A percentile compares a stretch with the other conserved stretches of the same genome.
Conservation (phyloP, 2,888 invertebrate species). For the Agonopterix alstromeriana region DNA sequence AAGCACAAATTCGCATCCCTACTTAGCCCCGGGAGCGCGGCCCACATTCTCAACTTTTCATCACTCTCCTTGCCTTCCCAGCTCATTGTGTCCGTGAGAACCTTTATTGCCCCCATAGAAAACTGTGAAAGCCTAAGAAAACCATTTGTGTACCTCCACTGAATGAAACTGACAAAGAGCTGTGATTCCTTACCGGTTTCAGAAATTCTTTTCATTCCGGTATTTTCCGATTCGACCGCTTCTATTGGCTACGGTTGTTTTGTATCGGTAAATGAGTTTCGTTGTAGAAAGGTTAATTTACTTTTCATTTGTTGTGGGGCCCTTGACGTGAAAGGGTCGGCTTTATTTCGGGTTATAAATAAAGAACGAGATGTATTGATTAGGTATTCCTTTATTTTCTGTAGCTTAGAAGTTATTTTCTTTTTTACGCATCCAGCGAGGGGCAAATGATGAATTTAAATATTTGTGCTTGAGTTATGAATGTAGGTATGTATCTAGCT, state of each 20-base stretch:
- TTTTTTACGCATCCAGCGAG: too few relatives aligned
- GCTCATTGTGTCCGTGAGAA: slow-evolving; percentile 72
- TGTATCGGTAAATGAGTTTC: slow-evolving; percentile 73
- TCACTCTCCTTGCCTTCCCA: slow-evolving; percentile 65
- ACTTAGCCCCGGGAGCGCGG: slow-evolving; percentile 55
- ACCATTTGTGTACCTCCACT: slow-evolving; percentile 65
- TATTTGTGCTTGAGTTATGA: too few relatives aligned
- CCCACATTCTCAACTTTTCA: slow-evolving; percentile 75
- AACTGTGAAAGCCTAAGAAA: slow-evolving; percentile 72
- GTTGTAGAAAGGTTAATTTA: slow-evolving; percentile 61
- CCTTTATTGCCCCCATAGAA: slow-evolving; percentile 75
- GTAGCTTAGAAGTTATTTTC: not conserved
- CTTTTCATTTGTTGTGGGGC: slow-evolving; percentile 45
- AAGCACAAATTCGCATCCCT: slow-evolving; percentile 32
- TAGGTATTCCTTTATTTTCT: not conserved
- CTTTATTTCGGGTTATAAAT: slow-evolving; percentile 22
- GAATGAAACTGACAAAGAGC: slow-evolving; percentile 44
- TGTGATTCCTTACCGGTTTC: slow-evolving; percentile 46
- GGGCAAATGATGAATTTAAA: too few relatives aligned
- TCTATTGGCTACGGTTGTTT: slow-evolving; percentile 46
- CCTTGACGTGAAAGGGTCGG: slow-evolving; percentile 32
- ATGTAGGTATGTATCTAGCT: too few relatives aligned
- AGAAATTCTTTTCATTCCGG: slow-evolving; percentile 53
- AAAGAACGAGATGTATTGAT: slow-evolving; percentile 5
- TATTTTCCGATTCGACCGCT: slow-evolving; percentile 57